Conservation (phyloP, 1,140 invertebrate genomes). For the Papilio helenus region DNA sequence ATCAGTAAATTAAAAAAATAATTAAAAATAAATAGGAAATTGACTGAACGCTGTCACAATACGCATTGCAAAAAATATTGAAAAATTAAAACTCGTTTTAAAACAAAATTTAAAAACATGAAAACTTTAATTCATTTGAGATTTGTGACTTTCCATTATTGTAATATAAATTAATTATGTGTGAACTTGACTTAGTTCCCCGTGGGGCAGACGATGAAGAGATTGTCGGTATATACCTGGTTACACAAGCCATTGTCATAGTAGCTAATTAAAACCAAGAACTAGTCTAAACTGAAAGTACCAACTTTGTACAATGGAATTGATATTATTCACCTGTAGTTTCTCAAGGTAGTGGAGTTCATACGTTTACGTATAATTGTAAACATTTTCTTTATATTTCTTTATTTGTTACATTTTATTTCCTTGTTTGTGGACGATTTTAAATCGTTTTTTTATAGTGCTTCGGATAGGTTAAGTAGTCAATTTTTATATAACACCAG, state of each 20-base stretch:
- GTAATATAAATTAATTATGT: neutral
- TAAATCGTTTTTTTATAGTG: no score
- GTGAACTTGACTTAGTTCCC: slow-evolving; percentile 3
- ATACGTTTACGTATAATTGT: neutral
- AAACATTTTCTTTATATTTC: neutral
- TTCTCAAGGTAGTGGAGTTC: neutral
- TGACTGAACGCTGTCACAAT: no score
- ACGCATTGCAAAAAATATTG: no score
- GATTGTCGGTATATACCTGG: neutral
- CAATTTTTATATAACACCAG: neutral
- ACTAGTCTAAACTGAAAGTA: neutral
- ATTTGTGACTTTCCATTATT: neutral
- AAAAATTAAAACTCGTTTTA: no score
- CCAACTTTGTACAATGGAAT: neutral
- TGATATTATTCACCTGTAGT: neutral
- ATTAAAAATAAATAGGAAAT: no score
- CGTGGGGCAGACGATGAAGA: neutral
- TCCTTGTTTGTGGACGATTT: neutral
- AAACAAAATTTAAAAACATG: no score
- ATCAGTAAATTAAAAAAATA: no score
- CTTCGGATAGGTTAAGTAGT: neutral
- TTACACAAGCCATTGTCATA: neutral
- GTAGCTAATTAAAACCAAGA: neutral
- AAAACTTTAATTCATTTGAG: neutral
- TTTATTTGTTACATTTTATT: neutral